A percentile compares a stretch with the other conserved stretches of the same genome.
Conservation (phyloP, 2,113 vertebrate species). For the Aptenodytes forsteri region DNA sequence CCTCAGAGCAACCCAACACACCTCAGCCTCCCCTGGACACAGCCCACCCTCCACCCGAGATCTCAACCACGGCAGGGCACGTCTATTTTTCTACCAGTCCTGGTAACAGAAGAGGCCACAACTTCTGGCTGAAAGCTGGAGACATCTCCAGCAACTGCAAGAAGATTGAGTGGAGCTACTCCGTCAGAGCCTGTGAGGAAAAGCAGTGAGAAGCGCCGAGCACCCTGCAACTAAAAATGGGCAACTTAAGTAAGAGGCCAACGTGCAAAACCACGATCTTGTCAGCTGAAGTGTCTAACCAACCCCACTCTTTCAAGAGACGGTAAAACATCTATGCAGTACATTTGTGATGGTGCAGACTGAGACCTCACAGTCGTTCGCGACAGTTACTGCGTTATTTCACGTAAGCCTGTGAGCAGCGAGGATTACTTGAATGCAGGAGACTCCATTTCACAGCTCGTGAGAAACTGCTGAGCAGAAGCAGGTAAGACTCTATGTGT, state of each 20-base stretch:
- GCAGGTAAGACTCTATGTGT: neutral
- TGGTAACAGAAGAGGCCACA: neutral
- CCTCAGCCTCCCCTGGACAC: neutral
- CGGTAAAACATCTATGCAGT: accelerated
- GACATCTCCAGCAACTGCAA: neutral
- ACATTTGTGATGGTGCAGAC: accelerated
- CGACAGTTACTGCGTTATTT: neutral
- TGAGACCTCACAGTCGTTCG: accelerated
- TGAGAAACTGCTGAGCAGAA: neutral
- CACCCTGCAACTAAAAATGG: neutral
- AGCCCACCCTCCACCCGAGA: neutral
- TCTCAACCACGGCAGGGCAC: neutral
- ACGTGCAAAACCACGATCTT: neutral
- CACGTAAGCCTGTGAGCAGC: accelerated
- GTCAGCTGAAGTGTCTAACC: neutral
- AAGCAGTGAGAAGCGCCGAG: accelerated
- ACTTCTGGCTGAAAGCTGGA: neutral
- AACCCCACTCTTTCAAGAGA: neutral
- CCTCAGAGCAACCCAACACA: neutral
- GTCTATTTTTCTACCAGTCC: neutral
- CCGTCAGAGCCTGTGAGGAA: neutral
- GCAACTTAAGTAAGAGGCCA: neutral
- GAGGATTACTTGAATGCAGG: accelerated
- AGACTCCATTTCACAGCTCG: neutral
- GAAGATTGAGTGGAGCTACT: neutral